phyloP scores from a whole-genome alignment of 2,797 vertebrate species.

The Austrolebias charrua region DNA sequence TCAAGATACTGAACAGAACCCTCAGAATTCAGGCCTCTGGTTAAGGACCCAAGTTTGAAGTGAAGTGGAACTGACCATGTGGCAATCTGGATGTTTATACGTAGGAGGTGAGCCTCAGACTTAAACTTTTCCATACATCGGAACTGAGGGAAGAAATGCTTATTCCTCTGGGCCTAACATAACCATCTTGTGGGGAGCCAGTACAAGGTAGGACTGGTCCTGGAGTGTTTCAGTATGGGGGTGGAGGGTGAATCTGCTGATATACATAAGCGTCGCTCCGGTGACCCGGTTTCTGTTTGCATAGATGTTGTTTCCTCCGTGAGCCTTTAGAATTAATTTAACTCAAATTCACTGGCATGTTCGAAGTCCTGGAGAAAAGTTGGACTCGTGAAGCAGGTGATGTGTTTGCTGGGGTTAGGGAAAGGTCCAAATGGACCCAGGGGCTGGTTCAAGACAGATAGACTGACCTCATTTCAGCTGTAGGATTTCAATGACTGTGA shows the following conservation, averaged over 20 bases:
- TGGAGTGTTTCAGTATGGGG: neutral
- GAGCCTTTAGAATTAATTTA: too few species aligned
- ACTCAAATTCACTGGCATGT: too few species aligned
- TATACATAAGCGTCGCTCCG: constrained; percentile 76
- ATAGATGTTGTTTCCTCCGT: neutral
- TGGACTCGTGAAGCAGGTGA: too few species aligned
- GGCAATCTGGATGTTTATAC: too few species aligned
- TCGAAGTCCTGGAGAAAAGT: neutral
- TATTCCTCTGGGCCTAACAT: constrained; percentile 64
- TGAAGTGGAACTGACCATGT: too few species aligned
- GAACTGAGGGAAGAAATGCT: constrained; percentile 59
- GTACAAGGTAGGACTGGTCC: constrained; percentile 53
- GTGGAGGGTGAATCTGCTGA: neutral
- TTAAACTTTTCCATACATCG: fast-evolving
- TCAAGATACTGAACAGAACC: too few species aligned
- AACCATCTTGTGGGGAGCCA: constrained; percentile 47
- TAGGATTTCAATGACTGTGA: too few species aligned
- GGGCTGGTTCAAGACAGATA: constrained; percentile 14
- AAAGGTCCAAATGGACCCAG: neutral
- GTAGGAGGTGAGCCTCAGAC: constrained; percentile 4
- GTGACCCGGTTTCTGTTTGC: constrained; percentile 67
- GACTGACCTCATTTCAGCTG: constrained; percentile 57
- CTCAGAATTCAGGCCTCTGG: too few species aligned
- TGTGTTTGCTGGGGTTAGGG: too few species aligned
- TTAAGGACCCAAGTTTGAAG: too few species aligned